Evolutionary conservation across 2,797 vertebrate genomes (phyloP).

Genomic region (Phataginus tetradactyla): DNA sequence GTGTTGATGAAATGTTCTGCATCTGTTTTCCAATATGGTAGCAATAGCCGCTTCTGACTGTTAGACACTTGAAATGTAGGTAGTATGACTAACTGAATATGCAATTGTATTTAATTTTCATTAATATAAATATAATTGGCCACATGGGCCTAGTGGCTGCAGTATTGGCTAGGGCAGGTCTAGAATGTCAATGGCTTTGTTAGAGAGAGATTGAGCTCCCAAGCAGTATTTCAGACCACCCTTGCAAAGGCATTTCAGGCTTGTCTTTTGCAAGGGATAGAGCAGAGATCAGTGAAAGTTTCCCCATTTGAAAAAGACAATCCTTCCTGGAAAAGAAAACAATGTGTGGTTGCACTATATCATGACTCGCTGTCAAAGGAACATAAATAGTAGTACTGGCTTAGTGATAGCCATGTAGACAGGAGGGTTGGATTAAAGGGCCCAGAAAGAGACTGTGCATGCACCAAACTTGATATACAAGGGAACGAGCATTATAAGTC

Average conservation of each 20-base stretch:
- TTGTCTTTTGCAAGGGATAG: neutral
- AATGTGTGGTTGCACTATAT: neutral
- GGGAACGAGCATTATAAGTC: neutral
- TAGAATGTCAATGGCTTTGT: neutral
- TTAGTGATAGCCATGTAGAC: neutral
- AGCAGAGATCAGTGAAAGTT: neutral
- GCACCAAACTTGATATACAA: neutral
- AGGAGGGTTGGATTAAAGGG: neutral
- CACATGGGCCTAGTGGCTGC: neutral
- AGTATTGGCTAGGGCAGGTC: neutral
- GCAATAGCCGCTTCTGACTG: neutral
- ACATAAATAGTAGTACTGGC: too few species aligned
- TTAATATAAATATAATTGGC: neutral
- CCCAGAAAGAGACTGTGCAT: neutral
- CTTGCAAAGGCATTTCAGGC: neutral
- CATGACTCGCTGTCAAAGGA: neutral
- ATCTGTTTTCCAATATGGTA: neutral
- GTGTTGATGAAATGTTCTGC: neutral
- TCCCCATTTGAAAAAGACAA: neutral
- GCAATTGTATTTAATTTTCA: neutral
- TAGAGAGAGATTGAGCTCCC: neutral
- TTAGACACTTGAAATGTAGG: neutral
- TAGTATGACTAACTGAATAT: neutral
- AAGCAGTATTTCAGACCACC: neutral
- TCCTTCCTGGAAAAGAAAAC: neutral